Conservation (phyloP, 2,888 invertebrate genomes). For the Drosophila ustulata region DNA sequence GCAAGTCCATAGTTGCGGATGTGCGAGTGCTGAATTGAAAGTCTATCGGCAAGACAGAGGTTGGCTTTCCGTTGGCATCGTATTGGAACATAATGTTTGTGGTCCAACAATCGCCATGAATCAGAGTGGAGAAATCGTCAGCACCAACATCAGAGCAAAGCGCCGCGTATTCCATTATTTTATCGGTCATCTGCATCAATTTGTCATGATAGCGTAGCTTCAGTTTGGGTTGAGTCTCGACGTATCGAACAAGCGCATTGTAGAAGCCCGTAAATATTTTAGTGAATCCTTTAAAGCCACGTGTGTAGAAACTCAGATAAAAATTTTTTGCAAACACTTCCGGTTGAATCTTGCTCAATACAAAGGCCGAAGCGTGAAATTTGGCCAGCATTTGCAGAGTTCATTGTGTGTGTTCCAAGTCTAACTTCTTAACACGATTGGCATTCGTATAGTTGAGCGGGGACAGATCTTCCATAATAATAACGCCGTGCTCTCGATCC, state of each 20-base stretch:
- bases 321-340: too few species aligned
- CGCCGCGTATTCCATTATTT: constrained; percentile 74
- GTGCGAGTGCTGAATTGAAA: constrained; percentile 77
- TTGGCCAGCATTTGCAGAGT: constrained; percentile 84
- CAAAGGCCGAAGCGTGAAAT: constrained; percentile 85
- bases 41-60: constrained; percentile 72
- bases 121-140: constrained; percentile 64
- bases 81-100: constrained; percentile 80
- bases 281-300: constrained; percentile 46
- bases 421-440: constrained; percentile 74
- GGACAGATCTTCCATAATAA: constrained; percentile 78
- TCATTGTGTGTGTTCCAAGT: constrained; percentile 83
- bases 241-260: constrained; percentile 59
- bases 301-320: constrained; percentile 60
- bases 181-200: constrained; percentile 45
- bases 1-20: constrained; percentile 75
- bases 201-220: constrained; percentile 63
- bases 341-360: too few species aligned
- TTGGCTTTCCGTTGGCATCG: constrained; percentile 46
- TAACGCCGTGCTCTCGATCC: constrained; percentile 60
- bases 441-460: constrained; percentile 61
- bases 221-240: constrained; percentile 47
- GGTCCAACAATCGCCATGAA: constrained; percentile 81
- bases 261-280: constrained; percentile 52
- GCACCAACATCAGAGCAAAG: constrained; percentile 56